A percentile compares a stretch with the other conserved stretches of the same genome.
Conservation (phyloP, 1,140 invertebrate genomes). For the Drosophila aff. region DNA sequence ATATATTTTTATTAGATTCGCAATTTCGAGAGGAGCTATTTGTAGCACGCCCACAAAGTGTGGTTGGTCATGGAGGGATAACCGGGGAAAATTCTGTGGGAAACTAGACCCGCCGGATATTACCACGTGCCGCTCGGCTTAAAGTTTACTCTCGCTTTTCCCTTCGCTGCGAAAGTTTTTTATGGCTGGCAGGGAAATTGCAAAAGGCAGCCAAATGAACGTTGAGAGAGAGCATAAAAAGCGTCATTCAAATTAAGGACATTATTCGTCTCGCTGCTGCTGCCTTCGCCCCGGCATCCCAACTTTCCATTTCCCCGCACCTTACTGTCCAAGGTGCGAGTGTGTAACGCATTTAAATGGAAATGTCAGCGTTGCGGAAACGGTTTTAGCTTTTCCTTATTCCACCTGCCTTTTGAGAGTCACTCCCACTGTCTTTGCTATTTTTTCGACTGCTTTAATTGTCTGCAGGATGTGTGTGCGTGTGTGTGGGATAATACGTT, state of each 20-base stretch:
- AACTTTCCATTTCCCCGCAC: background rate
- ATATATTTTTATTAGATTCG: constrained; percentile 67
- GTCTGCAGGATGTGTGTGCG: constrained; percentile 39
- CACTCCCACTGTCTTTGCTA: constrained; percentile 7
- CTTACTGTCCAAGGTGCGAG: constrained; percentile 31
- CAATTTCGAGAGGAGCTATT: constrained; percentile 60
- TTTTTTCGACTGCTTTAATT: constrained; percentile 61
- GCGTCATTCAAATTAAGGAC: constrained; percentile 77
- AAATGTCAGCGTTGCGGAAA: constrained; percentile 64
- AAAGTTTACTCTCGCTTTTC: constrained; percentile 23
- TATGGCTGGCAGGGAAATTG: constrained; percentile 34
- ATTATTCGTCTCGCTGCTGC: constrained; percentile 42
- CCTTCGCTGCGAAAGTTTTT: constrained; percentile 58
- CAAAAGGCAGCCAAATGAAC: constrained; percentile 32
- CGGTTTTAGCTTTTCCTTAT: constrained; percentile 22
- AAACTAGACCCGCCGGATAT: constrained; percentile 34
- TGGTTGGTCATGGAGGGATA: constrained; percentile 8
- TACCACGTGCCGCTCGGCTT: constrained; percentile 39
- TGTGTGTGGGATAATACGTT: constrained; percentile 53
- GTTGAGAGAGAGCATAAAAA: constrained; percentile 62
- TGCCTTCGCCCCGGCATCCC: background rate
- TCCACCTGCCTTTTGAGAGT: constrained; percentile 34
- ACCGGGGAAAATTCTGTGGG: constrained; percentile 16
- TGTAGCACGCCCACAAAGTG: constrained; percentile 27
- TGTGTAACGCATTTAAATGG: constrained; percentile 65